Evolutionary conservation across 2,797 vertebrate genomes (phyloP), one percentile per base, ranked within the genome.

Genomic region (Myoxocephalus aenaeus): DNA sequence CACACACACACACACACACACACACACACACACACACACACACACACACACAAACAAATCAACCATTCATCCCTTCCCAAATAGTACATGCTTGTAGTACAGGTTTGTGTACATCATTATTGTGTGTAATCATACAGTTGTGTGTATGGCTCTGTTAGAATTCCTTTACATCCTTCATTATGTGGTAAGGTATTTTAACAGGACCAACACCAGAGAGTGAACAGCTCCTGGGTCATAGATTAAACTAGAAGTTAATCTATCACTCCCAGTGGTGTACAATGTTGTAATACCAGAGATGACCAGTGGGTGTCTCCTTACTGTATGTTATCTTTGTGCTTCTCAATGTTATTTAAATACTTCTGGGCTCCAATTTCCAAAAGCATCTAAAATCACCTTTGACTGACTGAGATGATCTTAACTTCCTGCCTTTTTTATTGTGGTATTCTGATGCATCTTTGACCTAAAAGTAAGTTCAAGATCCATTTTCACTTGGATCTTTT

Each of bases 121-220:
- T 68, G 50, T 78, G 15, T 63, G 11, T 83, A 7, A 57, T 66
- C 64, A 72, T 70, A 70, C 32, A 58, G 29, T n/a, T 76, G 46
- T 75, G 42, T 70, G 57, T 74, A 74, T 75, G 80, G 81, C 81
- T 85, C 84, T 79, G 83, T 88, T 90, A 86, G n/a, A 89, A 83
- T 75, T 22, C 62, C 64, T 81, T 70, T 36, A 59, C 66, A 82
- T 79, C 64, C 74, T 18, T 80, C 36, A 63, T 84, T 70, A 76
- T 79, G 65, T 78, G 38, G 7, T 38, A 9, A 70, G 70, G 44
- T 51, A 59, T 90, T 89, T 76, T 77, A 93, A 87, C 87, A 80
- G 63, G 62, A 75, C 40, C 87, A 50, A 25, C 72, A 65, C 46
- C 59, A 76, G 44, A 72, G 76, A 77, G 70, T 66, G 40, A 83